These are phyloP conservation scores for Cryptus viduatorius DNA, from an alignment of 2,888 invertebrate species.

Conservation along the genomic window DNA sequence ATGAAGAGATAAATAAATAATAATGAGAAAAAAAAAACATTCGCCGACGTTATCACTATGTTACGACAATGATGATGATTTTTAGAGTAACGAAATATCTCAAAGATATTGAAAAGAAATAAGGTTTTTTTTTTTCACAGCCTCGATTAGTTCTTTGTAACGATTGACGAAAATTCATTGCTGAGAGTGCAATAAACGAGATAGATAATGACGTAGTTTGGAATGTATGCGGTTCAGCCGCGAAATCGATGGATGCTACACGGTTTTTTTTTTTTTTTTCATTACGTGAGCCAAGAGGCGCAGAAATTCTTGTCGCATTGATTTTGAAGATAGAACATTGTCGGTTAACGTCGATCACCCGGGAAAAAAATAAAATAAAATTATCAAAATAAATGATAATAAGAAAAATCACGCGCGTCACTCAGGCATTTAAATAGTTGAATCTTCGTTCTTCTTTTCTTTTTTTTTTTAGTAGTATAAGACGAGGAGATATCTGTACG, in stretches of 20 bases:
- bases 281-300: not conserved
- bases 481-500: slow-evolving; percentile 49
- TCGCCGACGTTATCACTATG: slow-evolving; percentile 36
- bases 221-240: slow-evolving; percentile 50
- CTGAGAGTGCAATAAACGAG: slow-evolving; percentile 34
- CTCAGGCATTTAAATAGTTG: slow-evolving; percentile 53
- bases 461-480: slow-evolving; percentile 32
- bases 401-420: slow-evolving; percentile 40
- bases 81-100: slow-evolving; percentile 44
- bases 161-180: slow-evolving; percentile 50
- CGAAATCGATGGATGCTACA: slow-evolving; percentile 8
- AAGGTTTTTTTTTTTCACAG: slow-evolving; percentile 62
- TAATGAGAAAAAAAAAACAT: slow-evolving; percentile 30
- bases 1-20: slow-evolving; percentile 27
- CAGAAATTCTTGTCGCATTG: not conserved
- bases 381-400: not conserved
- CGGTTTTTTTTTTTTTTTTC: not conserved
- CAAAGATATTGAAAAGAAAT: slow-evolving; percentile 44
- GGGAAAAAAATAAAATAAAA: slow-evolving; percentile 26
- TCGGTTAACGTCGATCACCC: slow-evolving; percentile 56
- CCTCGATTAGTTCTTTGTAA: slow-evolving; percentile 65
- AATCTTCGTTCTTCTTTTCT: slow-evolving; percentile 19
- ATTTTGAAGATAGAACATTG: slow-evolving; percentile 36
- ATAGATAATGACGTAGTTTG: slow-evolving; percentile 56
- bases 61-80: slow-evolving; percentile 40